Evolutionary conservation across 2,888 invertebrate genomes (phyloP).

Genomic region (Amphimallon solstitiale): DNA sequence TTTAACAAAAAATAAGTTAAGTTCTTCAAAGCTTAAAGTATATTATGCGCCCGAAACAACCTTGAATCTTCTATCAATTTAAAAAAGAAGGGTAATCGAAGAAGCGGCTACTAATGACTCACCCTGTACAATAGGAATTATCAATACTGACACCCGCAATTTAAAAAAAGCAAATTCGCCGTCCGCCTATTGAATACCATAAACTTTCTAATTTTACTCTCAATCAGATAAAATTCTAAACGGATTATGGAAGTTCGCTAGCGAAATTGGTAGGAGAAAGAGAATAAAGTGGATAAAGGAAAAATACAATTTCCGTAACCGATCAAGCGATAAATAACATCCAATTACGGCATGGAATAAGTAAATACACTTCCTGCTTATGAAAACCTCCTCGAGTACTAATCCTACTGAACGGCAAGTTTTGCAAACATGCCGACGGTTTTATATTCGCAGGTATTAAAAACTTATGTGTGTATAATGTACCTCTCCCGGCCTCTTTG

Average conservation of each 20-base stretch:
- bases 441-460: constrained; percentile 18
- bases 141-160: no score
- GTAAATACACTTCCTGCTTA: constrained; percentile 47
- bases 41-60: no score
- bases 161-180: no score
- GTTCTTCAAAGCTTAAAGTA: no score
- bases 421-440: constrained; percentile 25
- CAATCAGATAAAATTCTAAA: constrained; percentile 7
- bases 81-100: no score
- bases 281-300: constrained; percentile 9
- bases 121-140: no score
- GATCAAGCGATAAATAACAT: constrained; percentile 45
- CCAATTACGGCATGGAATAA: constrained; percentile 46
- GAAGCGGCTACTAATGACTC: no score
- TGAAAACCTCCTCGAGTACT: constrained; percentile 35
- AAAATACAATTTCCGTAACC: constrained; percentile 28
- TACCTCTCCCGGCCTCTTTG: constrained; percentile 20
- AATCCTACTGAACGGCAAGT: constrained; percentile 26
- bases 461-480: constrained; percentile 5
- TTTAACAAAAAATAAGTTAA: no score
- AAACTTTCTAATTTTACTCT: constrained; percentile 4
- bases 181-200: neutral
- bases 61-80: no score
- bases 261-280: neutral
- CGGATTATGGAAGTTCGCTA: neutral